A percentile compares a stretch with the other conserved stretches of the same genome.
Conservation (phyloP, 1,140 invertebrate genomes). For the Brachionus rubens region DNA sequence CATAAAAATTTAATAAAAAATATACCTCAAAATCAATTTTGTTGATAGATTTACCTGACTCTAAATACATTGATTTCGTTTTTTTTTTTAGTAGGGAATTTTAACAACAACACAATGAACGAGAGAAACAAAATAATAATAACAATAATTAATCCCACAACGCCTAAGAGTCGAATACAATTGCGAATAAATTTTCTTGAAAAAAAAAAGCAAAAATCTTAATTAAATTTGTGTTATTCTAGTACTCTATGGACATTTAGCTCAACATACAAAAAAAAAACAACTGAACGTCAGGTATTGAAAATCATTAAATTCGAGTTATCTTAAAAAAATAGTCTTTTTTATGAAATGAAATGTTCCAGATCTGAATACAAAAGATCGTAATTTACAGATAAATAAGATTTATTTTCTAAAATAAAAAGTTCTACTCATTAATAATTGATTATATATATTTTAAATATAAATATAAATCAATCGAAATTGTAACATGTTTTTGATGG, state of each 20-base stretch:
- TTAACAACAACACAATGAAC: too few species aligned
- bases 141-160: constrained; percentile 28
- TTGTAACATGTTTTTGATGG: constrained; percentile 23
- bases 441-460: constrained; percentile 2
- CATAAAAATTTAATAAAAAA: neutral
- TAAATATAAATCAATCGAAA: constrained; percentile 29
- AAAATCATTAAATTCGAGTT: too few species aligned
- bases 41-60: constrained; percentile 13
- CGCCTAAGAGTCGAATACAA: neutral
- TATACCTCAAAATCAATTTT: too few species aligned
- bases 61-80: constrained; percentile 36
- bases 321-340: too few species aligned
- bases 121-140: neutral
- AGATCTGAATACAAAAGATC: too few species aligned
- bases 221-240: constrained; percentile 9
- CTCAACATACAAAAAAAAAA: neutral
- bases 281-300: neutral
- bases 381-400: neutral
- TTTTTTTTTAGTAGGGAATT: too few species aligned
- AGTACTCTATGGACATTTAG: constrained; percentile 19
- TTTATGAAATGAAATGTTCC: too few species aligned
- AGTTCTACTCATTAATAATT: constrained; percentile 28
- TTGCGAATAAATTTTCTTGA: neutral
- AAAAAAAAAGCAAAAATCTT: neutral
- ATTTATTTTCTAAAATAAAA: constrained; percentile 25